phyloP scores from a whole-genome alignment of 2,113 vertebrate species.

The Passerina amoena region DNA sequence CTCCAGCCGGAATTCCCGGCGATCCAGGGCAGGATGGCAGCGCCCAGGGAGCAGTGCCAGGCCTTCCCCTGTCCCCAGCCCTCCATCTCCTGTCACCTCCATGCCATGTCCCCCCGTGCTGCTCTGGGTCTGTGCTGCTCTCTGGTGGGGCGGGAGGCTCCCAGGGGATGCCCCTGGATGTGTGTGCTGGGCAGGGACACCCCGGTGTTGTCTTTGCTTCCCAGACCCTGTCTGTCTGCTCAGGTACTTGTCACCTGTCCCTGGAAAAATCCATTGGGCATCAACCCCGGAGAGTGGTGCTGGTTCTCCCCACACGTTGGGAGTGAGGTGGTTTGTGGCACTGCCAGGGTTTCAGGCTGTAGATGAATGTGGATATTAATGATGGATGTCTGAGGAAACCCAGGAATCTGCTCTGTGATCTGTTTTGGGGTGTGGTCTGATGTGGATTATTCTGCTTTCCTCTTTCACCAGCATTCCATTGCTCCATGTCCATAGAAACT shows the following conservation, averaged over 20 bases:
- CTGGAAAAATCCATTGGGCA: neutral
- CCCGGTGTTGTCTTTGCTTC: neutral
- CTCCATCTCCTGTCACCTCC: neutral
- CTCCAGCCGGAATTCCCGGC: neutral
- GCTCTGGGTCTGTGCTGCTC: neutral
- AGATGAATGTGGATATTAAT: neutral
- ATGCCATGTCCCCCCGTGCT: neutral
- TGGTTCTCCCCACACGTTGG: neutral
- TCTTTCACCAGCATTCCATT: neutral
- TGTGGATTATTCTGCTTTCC: neutral
- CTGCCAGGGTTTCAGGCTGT: neutral
- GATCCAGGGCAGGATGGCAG: rapidly evolving
- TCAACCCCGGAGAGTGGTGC: neutral
- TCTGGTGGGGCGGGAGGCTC: neutral
- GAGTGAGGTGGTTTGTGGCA: neutral
- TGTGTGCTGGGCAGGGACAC: neutral
- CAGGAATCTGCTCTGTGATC: neutral
- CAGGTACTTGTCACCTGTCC: neutral
- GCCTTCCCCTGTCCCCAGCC: neutral
- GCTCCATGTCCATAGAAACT: neutral
- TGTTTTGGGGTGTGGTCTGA: neutral
- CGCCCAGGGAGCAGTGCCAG: rapidly evolving
- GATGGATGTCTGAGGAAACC: neutral
- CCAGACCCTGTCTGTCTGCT: neutral
- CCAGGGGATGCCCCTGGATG: rapidly evolving